Evolutionary conservation across 2,113 vertebrate species (phyloP).

Genomic region (Pterophyllum scalare): DNA sequence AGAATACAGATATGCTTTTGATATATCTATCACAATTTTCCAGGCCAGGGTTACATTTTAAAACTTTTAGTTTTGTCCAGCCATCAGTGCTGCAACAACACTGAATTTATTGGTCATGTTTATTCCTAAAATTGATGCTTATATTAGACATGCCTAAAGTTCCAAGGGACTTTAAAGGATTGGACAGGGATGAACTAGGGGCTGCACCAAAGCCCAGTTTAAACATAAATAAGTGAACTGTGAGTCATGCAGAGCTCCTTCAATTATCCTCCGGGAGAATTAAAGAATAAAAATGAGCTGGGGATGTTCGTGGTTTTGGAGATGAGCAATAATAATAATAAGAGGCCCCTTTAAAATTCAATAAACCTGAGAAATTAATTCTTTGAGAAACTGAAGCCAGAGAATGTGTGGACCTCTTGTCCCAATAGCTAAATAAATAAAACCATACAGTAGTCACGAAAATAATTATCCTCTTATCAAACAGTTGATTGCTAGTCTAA

Average conservation of each 20-base stretch:
- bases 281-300: background rate
- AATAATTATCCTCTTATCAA: background rate
- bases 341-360: background rate
- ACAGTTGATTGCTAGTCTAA: no score
- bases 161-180: background rate
- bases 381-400: background rate
- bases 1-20: no score
- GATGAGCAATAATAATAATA: background rate
- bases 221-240: background rate
- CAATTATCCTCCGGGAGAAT: background rate
- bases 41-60: background rate
- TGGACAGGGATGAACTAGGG: background rate
- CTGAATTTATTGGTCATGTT: background rate
- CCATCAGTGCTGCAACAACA: background rate
- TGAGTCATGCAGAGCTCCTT: background rate
- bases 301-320: background rate
- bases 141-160: background rate
- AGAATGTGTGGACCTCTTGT: constrained; percentile 2
- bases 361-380: background rate
- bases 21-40: background rate
- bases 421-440: background rate
- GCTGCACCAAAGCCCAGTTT: background rate
- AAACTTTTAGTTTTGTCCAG: background rate
- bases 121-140: background rate
- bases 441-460: background rate